Conservation (phyloP, 2,888 invertebrate species). For the Drosophila subsilvestris region DNA sequence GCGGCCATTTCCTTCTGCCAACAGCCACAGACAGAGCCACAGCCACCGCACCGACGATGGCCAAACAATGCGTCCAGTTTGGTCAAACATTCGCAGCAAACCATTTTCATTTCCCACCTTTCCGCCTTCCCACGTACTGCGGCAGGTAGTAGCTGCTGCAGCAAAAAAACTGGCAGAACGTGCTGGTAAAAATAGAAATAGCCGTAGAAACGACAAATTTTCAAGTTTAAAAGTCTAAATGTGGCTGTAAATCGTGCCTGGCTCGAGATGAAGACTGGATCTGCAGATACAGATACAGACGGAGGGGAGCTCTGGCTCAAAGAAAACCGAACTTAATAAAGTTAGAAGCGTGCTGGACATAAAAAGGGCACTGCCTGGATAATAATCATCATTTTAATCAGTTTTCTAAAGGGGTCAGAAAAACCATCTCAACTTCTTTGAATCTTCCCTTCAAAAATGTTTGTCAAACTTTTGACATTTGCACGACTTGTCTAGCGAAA, state of each 20-base stretch:
- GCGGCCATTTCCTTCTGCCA: conserved; percentile 25
- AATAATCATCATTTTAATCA: conserved; percentile 34
- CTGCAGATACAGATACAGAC: conserved; percentile 12
- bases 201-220: conserved; percentile 50
- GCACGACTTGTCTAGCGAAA: conserved; percentile 44
- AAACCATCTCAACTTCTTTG: not conserved
- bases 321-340: conserved; percentile 22
- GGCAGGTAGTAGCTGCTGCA: conserved; percentile 46
- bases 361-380: conserved; percentile 20
- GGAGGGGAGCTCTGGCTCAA: not conserved
- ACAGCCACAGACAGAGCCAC: not conserved
- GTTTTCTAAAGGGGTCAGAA: conserved; percentile 35
- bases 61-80: conserved; percentile 40
- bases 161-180: conserved; percentile 65
- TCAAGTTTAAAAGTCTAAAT: conserved; percentile 68
- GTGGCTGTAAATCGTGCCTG: conserved; percentile 59
- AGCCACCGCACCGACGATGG: conserved; percentile 6
- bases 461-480: conserved; percentile 71
- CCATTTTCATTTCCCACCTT: conserved; percentile 21
- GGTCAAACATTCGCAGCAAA: conserved; percentile 38
- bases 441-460: conserved; percentile 16
- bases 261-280: conserved; percentile 18
- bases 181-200: conserved; percentile 41
- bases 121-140: conserved; percentile 63
- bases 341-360: conserved; percentile 41